Evolutionary conservation across 2,888 invertebrate genomes (phyloP).

Genomic region (Gisinianus flammeolus): DNA sequence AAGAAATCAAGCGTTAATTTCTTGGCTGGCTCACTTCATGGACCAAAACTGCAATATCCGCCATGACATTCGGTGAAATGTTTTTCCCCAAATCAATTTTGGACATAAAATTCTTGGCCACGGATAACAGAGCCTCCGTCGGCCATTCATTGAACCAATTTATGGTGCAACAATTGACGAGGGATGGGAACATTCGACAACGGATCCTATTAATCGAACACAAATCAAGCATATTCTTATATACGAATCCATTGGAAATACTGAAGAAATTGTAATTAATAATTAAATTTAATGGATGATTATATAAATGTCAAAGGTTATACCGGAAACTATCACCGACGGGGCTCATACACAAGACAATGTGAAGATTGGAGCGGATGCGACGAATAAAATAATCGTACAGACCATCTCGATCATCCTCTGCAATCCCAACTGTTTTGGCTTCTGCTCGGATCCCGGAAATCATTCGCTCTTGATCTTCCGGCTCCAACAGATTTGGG

Average conservation of each 20-base stretch:
- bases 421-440: conserved; percentile 71
- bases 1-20: neutral
- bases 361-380: conserved; percentile 81
- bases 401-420: conserved; percentile 73
- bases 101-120: conserved; percentile 75
- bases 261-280: neutral
- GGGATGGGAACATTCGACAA: conserved; percentile 91
- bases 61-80: conserved; percentile 66
- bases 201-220: conserved; percentile 68
- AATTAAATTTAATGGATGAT: neutral
- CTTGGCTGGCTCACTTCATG: conserved; percentile 67
- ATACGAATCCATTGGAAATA: neutral
- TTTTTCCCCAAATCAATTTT: conserved; percentile 66
- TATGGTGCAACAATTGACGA: conserved; percentile 91
- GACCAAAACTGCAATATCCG: conserved; percentile 74
- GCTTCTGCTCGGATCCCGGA: conserved; percentile 76
- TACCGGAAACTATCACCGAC: conserved; percentile 85
- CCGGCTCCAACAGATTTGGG: conserved; percentile 86
- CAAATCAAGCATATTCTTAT: conserved; percentile 7
- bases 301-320: too few species aligned
- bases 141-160: conserved; percentile 96
- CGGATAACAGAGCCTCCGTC: conserved; percentile 81
- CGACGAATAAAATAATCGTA: conserved; percentile 85
- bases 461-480: conserved; percentile 83
- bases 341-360: conserved; percentile 89